Evolutionary conservation across 2,113 vertebrate species (phyloP).

Genomic region (Rattus rattus): DNA sequence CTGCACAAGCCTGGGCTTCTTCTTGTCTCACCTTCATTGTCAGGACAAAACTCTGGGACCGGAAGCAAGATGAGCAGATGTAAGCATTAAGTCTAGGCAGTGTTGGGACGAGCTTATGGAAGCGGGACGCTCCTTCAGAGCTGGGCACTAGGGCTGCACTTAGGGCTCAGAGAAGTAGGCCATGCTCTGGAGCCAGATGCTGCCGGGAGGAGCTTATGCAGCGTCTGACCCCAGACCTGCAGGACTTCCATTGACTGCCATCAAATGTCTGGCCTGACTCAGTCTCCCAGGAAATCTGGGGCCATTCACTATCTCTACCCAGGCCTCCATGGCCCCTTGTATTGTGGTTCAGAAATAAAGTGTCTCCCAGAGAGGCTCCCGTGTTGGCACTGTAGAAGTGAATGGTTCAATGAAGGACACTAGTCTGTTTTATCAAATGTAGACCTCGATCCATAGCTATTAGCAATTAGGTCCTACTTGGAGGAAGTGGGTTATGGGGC

Average conservation of each 20-base stretch:
- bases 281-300: not conserved
- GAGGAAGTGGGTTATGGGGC: not conserved
- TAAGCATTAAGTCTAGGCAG: not conserved
- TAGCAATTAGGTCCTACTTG: not conserved
- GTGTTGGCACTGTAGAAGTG: not conserved
- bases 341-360: no score
- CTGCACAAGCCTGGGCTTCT: not conserved
- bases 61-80: not conserved
- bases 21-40: not conserved
- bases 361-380: not conserved
- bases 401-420: not conserved
- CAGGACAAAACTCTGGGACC: not conserved
- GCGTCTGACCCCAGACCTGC: not conserved
- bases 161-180: not conserved
- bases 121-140: not conserved
- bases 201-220: not conserved
- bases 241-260: not conserved
- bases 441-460: not conserved
- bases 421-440: not conserved
- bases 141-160: not conserved
- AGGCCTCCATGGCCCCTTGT: not conserved
- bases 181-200: not conserved
- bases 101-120: not conserved
- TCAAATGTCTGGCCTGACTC: not conserved
- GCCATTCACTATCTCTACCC: not conserved